These are phyloP conservation scores for Agrochola litura DNA, from an alignment of 2,888 invertebrate genomes.

Conservation along the genomic window DNA sequence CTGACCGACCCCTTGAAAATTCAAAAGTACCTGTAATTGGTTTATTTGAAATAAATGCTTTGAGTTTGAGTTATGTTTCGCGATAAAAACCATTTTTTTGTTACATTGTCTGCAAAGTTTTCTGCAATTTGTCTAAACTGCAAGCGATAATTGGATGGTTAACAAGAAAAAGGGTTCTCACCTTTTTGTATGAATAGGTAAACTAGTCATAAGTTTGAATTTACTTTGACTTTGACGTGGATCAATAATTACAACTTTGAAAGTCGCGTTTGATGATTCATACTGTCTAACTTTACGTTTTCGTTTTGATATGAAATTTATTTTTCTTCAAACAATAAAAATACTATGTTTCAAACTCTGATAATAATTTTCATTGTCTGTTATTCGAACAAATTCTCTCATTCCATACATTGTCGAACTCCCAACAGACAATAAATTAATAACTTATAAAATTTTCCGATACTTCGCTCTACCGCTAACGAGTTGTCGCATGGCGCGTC, in stretches of 20 bases:
- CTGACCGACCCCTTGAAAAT: no score
- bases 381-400: constrained; percentile 52
- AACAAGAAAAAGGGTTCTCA: constrained; percentile 47
- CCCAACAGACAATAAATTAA: constrained; percentile 64
- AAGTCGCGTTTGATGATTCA: constrained; percentile 35
- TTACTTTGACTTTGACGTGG: constrained; percentile 33
- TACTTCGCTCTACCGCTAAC: constrained; percentile 61
- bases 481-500: constrained; percentile 55
- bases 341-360: constrained; percentile 32
- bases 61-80: no score
- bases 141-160: constrained; percentile 55
- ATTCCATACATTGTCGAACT: constrained; percentile 56
- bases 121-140: constrained; percentile 58
- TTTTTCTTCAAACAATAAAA: constrained; percentile 48
- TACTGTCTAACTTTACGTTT: constrained; percentile 26
- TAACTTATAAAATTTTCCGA: constrained; percentile 62
- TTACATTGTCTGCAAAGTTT: constrained; percentile 57
- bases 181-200: constrained; percentile 32
- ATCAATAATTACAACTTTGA: constrained; percentile 44
- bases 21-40: no score
- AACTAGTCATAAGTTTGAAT: constrained; percentile 46
- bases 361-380: constrained; percentile 51
- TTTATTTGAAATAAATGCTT: no score
- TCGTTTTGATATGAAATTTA: constrained; percentile 32
- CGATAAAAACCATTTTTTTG: constrained; percentile 51